phyloP scores from a whole-genome alignment of 2,888 invertebrate genomes.

The Orthonevra nobilis region DNA sequence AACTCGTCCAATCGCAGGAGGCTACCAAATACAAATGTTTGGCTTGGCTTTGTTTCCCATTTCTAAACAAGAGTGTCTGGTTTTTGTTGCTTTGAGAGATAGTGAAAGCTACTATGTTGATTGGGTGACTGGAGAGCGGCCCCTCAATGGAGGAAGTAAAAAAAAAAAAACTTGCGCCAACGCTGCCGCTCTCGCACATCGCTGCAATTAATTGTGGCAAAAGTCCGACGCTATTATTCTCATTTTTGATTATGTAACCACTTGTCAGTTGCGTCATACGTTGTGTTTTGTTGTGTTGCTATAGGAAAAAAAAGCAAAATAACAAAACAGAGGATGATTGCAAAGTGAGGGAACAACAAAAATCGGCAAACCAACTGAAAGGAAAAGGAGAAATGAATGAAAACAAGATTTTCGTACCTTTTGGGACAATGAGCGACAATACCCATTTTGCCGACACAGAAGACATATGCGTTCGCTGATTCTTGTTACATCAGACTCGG shows the following conservation, averaged over 20 bases:
- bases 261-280: conserved; percentile 45
- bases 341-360: conserved; percentile 3
- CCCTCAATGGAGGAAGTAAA: conserved; percentile 47
- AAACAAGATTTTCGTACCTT: conserved; percentile 5
- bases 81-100: conserved; percentile 23
- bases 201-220: conserved; percentile 65
- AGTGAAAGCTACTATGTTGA: conserved; percentile 43
- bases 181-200: conserved; percentile 26
- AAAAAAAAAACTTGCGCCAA: no score
- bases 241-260: conserved; percentile 61
- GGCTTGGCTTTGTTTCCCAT: neutral
- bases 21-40: neutral
- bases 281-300: conserved; percentile 24
- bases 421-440: conserved; percentile 30
- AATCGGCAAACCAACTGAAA: conserved; percentile 3
- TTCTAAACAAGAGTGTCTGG: conserved; percentile 10
- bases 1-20: conserved; percentile 46
- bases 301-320: conserved; percentile 5
- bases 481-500: conserved; percentile 49
- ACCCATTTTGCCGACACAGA: conserved; percentile 37
- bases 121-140: neutral
- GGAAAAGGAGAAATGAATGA: conserved; percentile 4
- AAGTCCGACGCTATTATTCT: conserved; percentile 57
- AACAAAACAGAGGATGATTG: conserved; percentile 18
- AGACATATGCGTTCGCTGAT: conserved; percentile 21